Evolutionary conservation across 2,113 vertebrate species (phyloP).

Genomic region (Pholis gunnellus): DNA sequence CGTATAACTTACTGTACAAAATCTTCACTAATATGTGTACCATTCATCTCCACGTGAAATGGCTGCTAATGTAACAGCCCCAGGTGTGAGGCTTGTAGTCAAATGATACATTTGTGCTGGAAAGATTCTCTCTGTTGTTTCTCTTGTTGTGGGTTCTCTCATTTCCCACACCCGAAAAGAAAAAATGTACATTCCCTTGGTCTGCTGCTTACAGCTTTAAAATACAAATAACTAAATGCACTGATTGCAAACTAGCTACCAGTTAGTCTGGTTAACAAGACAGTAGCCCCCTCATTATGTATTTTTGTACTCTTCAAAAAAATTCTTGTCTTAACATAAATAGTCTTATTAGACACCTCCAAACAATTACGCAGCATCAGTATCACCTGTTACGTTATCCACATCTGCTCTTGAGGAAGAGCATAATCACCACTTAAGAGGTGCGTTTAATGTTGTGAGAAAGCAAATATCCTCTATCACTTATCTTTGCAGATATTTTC

Average conservation of each 20-base stretch:
- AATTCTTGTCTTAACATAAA: too few relatives aligned
- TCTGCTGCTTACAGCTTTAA: not conserved
- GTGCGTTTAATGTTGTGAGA: not conserved
- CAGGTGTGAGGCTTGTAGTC: too few relatives aligned
- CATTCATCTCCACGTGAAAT: not conserved
- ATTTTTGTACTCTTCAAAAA: not conserved
- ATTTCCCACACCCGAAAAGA: not conserved
- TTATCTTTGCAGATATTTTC: not conserved
- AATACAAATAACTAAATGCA: not conserved
- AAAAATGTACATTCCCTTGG: not conserved
- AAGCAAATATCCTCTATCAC: not conserved
- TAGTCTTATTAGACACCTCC: not conserved
- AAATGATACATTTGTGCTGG: conserved; percentile 1
- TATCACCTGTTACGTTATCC: not conserved
- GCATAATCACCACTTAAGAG: not conserved
- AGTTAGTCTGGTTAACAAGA: not conserved
- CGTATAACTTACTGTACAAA: not conserved
- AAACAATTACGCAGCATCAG: not conserved
- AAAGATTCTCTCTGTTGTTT: not conserved
- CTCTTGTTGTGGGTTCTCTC: not conserved
- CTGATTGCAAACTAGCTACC: not conserved
- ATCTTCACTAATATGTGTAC: not conserved
- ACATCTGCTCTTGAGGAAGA: not conserved
- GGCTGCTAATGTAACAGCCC: not conserved
- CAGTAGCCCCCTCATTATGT: not conserved